Conservation (phyloP, 37 sponge, comb jelly and placozoan species). For the Dysidea cf. avara region DNA sequence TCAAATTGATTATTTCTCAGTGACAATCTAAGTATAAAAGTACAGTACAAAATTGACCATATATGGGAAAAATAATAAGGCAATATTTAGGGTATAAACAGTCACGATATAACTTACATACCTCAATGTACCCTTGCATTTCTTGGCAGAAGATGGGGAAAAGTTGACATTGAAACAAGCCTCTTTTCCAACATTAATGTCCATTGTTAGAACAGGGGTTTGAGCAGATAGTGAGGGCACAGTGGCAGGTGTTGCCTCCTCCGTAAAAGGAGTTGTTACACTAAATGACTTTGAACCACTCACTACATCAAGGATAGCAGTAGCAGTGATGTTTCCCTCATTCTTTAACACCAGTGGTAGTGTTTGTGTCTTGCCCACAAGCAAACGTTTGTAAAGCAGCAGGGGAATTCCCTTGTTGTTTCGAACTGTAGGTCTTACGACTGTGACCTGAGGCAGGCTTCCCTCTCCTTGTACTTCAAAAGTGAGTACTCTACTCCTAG, state of each 20-base stretch:
- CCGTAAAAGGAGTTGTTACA: conserved; percentile 8
- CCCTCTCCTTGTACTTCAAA: conserved; percentile 98
- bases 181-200: conserved; percentile 47
- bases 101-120: not conserved
- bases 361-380: conserved; percentile 66
- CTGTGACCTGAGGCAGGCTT: conserved; percentile 82
- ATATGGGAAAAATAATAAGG: too few relatives aligned
- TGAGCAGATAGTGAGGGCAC: not conserved
- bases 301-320: conserved; percentile 30
- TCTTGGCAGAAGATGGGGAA: conserved; percentile 23
- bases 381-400: conserved; percentile 77
- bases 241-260: conserved; percentile 8
- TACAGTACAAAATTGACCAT: too few relatives aligned
- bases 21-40: conserved; percentile 19
- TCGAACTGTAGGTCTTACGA: conserved; percentile 61
- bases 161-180: conserved; percentile 56
- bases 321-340: conserved; percentile 79
- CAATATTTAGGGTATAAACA: too few relatives aligned
- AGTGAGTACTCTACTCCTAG: conserved; percentile 47
- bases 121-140: conserved; percentile 32
- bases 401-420: conserved; percentile 70
- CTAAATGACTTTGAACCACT: conserved; percentile 53
- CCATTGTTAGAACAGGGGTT: conserved; percentile 34
- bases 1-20: conserved; percentile 91
- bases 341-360: conserved; percentile 76